Base-by-base conservation (phyloP, 2,113 vertebrate species). In the Cisticola juncidis region DNA sequence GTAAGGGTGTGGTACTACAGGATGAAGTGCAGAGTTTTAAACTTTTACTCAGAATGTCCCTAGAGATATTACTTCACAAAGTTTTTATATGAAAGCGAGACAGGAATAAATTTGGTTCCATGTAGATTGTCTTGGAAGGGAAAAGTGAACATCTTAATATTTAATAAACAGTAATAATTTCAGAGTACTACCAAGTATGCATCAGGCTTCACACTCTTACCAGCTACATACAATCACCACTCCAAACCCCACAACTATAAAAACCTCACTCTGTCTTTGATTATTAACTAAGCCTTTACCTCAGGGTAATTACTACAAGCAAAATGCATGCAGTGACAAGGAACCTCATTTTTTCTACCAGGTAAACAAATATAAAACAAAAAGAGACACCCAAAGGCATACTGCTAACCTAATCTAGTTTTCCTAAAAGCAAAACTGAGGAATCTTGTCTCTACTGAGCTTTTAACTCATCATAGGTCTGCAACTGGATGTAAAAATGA, bases 231-330 rank as follows among this genome's bases (percentile, higher is more conserved):
- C 45, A 96, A 61, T n/a, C 36, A 71, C 12, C 16, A 17, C 20
- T 81, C n/a, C 73, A 89, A 88, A 89, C n/a, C 53, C 6, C 24
- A 21, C 68, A 88, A 86, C 71, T 88, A 91, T 48, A 42, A 92
- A 91, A 89, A 33, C 36, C 33, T 56, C 82, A 71, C 12, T 3
- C 14, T 92, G 51, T 6, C 14, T 92, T 94, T 95, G 70, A 54
- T 91, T 83, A 79, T 82, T 91, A 92, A 89, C 19, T 31, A 66
- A 94, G n/a, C 14, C 57, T 88, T 92, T 85, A 89, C 70, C 42
- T 76, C 22, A 42, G 54, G 66, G 28, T 85, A 89, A 82, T 84
- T 91, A 72, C 65, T 81, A 76, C 66, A 57, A 86, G 57, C 20
- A 79, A 86, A 86, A 87, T 54, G 14, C 62, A 44, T 60, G 85